Percentiles rank a stretch among this genome's conserved stretches.
Evolutionary conservation across 2,113 vertebrate genomes (phyloP).

Genomic region (Holacanthus passer): DNA sequence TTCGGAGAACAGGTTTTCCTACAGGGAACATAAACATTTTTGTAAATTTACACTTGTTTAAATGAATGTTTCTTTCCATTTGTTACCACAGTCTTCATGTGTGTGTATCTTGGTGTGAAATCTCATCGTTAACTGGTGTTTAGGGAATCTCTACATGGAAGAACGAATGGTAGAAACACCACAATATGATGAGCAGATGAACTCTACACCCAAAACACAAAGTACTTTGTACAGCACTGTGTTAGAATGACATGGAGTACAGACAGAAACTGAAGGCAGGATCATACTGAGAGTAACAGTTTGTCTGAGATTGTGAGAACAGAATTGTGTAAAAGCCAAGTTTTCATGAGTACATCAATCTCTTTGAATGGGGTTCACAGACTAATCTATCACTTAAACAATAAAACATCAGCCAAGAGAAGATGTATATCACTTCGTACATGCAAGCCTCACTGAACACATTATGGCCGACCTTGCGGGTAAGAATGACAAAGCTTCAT

Average conservation of each 20-base stretch:
- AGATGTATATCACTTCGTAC: neutral
- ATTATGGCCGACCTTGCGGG: neutral
- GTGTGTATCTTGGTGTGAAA: neutral
- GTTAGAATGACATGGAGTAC: neutral
- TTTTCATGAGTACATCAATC: neutral
- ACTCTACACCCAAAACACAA: neutral
- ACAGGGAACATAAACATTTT: neutral
- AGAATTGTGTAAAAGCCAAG: neutral
- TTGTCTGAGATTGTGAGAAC: neutral
- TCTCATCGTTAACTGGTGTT: neutral
- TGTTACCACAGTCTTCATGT: neutral
- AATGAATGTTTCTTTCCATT: neutral
- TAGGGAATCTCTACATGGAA: neutral
- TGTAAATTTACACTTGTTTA: neutral
- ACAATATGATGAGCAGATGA: neutral
- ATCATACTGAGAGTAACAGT: neutral
- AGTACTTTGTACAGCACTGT: neutral
- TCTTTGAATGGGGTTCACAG: neutral
- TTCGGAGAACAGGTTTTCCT: neutral
- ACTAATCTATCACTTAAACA: slow-evolving; percentile 30
- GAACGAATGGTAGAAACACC: neutral
- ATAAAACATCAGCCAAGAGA: slow-evolving; percentile 3
- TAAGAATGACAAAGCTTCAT: slow-evolving; percentile 8
- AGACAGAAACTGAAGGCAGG: neutral
- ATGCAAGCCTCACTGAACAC: slow-evolving; percentile 27